phyloP scores from a whole-genome alignment of 2,888 invertebrate genomes.

The Drosophila falleni region DNA sequence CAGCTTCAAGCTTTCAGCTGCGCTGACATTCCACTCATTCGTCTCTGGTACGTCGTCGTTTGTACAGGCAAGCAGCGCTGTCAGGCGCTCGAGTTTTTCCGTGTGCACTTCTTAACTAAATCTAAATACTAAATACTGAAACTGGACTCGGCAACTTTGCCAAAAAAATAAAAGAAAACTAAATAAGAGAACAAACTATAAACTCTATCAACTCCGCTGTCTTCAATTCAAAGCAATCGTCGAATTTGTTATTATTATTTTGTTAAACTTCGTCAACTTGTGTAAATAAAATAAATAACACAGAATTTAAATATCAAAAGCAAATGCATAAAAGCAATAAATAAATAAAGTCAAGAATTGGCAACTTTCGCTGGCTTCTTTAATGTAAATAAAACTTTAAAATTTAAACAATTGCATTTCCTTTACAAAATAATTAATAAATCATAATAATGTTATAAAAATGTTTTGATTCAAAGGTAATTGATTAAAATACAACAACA shows the following conservation, averaged over 20 bases:
- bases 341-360: conserved; percentile 35
- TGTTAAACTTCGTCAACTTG: conserved; percentile 63
- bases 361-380: conserved; percentile 41
- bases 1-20: conserved; percentile 66
- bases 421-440: conserved; percentile 36
- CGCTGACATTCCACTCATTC: conserved; percentile 68
- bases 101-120: conserved; percentile 67
- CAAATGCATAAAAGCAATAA: conserved; percentile 30
- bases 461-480: conserved; percentile 49
- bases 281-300: conserved; percentile 60
- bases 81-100: conserved; percentile 64
- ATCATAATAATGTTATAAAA: conserved; percentile 21
- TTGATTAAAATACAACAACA: conserved; percentile 2
- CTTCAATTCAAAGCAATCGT: conserved; percentile 50
- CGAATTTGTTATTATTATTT: conserved; percentile 46
- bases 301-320: conserved; percentile 50
- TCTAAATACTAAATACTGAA: conserved; percentile 30
- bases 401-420: conserved; percentile 45
- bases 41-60: conserved; percentile 68
- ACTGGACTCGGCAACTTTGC: conserved; percentile 47
- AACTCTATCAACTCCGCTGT: conserved; percentile 34
- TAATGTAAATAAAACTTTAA: conserved; percentile 43
- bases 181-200: conserved; percentile 5
- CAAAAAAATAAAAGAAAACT: conserved; percentile 12
- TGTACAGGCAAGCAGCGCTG: conserved; percentile 68